These are phyloP conservation scores for Hoplostethus mediterraneus DNA, from an alignment of 2,797 vertebrate species.

Conservation along the genomic window DNA sequence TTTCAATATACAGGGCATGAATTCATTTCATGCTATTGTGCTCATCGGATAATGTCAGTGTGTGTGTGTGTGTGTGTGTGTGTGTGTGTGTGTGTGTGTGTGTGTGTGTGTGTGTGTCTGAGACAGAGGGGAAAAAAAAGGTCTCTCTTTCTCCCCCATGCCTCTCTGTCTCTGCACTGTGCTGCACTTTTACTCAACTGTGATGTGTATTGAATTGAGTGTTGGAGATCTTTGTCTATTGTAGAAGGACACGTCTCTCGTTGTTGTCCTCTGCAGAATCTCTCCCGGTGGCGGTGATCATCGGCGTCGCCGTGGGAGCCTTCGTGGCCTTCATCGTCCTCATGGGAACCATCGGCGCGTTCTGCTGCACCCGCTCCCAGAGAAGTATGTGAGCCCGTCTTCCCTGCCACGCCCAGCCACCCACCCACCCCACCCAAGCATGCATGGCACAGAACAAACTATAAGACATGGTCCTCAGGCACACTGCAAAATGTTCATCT, in stretches of 20 bases:
- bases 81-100: conserved; percentile 16
- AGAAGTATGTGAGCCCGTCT: conserved; percentile 89
- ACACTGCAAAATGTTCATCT: conserved; percentile 69
- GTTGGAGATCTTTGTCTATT: conserved; percentile 43
- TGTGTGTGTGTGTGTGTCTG: conserved; percentile 8
- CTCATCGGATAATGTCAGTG: conserved; percentile 21
- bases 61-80: conserved; percentile 14
- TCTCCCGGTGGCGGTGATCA: conserved; percentile 96
- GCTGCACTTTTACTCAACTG: neutral
- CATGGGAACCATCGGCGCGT: conserved; percentile 97
- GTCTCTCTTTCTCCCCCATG: neutral
- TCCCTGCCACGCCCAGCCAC: conserved; percentile 7
- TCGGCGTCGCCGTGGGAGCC: conserved; percentile 96
- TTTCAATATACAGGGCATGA: neutral
- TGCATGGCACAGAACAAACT: conserved; percentile 54
- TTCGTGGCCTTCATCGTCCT: conserved; percentile 97
- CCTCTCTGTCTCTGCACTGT: conserved; percentile 3
- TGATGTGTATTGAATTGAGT: neutral
- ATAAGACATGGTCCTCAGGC: conserved; percentile 31
- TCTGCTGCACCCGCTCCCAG: conserved; percentile 98
- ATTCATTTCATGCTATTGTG: conserved; percentile 13
- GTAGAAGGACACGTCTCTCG: conserved; percentile 57
- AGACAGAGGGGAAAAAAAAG: conserved; percentile 1
- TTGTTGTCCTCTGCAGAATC: conserved; percentile 88
- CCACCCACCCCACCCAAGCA: conserved; percentile 45